Base-by-base conservation (phyloP, 2,797 vertebrate species). In the Acrossocheilus fasciatus region DNA sequence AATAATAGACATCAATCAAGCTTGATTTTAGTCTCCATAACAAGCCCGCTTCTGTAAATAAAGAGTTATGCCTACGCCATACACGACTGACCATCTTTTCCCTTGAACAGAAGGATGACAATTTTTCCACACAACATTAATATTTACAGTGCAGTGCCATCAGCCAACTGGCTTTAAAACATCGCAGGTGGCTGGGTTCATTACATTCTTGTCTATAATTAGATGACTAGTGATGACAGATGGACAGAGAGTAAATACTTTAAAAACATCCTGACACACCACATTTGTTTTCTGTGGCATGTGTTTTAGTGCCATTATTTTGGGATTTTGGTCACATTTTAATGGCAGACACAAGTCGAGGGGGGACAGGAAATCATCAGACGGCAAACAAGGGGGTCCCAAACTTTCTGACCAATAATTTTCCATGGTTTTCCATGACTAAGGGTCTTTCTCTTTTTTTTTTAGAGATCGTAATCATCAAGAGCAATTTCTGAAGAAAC, bases 181-280 rank as follows among this genome's bases (percentile, higher is more conserved):
- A 77, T 34, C 57, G 64, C 43, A 76, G 72, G 73, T 84, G 82
- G 72, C 45, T 72, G 81, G 43, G 74, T 90, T 89, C 75, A 87
- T 89, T 84, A 88, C 89, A 83, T 41, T 50, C 76, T 12, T 62
- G 68, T 81, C 82, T 85, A 87, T 87, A 87, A 85, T 87, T 88
- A 84, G 85, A 80, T 72, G 68, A 77, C 52, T 69, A 54, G 62
- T 69, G 74, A 66, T 86, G 64, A 85, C 83, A 90, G 87, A 88
- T 85, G 87, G 82, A 62, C 69, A 26, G 34, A 75, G 73, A 83
- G 74, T 74, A 68, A 81, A 85, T 85, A 88, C 43, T 83, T 88
- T 76, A 34, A 59, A 83, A 77, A 62, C 64, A 72, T 81, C 73
- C 36, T 70, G n/a, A 39, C 50, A 86, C 64, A 39, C 76, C 14